phyloP scores from a whole-genome alignment of 2,888 invertebrate genomes.

The Hofmannophila pseudospretella region DNA sequence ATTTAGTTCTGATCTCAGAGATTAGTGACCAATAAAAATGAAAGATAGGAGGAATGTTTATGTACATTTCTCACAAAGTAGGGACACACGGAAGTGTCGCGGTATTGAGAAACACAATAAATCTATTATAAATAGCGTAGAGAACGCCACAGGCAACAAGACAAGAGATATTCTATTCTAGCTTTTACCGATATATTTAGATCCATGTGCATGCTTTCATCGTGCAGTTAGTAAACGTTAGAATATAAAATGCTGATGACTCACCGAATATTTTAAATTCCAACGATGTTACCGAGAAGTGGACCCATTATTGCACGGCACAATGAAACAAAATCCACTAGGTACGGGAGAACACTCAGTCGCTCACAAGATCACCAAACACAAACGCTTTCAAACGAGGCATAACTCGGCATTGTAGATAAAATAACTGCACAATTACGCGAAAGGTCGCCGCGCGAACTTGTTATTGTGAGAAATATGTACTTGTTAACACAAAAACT shows the following conservation, averaged over 20 bases:
- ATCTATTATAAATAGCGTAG: slow-evolving; percentile 37
- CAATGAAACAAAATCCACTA: slow-evolving; percentile 58
- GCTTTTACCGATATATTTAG: slow-evolving; percentile 30
- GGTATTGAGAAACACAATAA: slow-evolving; percentile 20
- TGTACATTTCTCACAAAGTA: slow-evolving; percentile 7
- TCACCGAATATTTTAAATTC: slow-evolving; percentile 76
- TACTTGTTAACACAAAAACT: slow-evolving; percentile 66
- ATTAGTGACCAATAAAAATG: too few species aligned
- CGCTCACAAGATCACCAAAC: slow-evolving; percentile 52
- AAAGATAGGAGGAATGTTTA: too few species aligned
- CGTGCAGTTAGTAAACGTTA: slow-evolving; percentile 24
- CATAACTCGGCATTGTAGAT: slow-evolving; percentile 39
- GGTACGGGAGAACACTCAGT: slow-evolving; percentile 65
- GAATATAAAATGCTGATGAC: slow-evolving; percentile 58
- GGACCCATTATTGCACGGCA: slow-evolving; percentile 63
- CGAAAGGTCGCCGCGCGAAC: slow-evolving; percentile 36
- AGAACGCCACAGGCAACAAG: slow-evolving; percentile 21
- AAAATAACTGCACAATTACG: slow-evolving; percentile 35
- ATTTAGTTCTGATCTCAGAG: too few species aligned
- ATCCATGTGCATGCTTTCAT: slow-evolving; percentile 17
- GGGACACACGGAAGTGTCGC: slow-evolving; percentile 27
- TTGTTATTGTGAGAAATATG: slow-evolving; percentile 52
- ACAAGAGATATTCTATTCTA: slow-evolving; percentile 23
- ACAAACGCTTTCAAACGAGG: slow-evolving; percentile 46
- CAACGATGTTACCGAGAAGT: slow-evolving; percentile 68